A percentile compares a stretch with the other conserved stretches of the same genome.
These are phyloP conservation scores for Dryobotodes eremita DNA, from an alignment of 2,888 invertebrate genomes.

Conservation along the genomic window DNA sequence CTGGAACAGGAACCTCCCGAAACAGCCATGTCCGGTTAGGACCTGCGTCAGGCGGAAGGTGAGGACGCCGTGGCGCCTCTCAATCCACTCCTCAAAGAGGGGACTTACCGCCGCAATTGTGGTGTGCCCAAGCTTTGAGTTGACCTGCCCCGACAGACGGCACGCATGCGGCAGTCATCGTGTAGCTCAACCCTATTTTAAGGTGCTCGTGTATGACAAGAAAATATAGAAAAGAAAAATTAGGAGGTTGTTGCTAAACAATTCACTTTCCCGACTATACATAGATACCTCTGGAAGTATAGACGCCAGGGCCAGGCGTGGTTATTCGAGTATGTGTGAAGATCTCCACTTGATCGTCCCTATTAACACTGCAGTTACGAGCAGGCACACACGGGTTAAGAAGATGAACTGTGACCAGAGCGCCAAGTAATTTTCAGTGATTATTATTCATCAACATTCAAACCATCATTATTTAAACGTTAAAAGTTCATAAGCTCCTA, in stretches of 20 bases:
- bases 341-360: conserved; percentile 28
- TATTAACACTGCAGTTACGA: conserved; percentile 25
- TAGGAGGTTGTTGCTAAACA: neutral
- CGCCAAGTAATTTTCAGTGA: too few relatives aligned
- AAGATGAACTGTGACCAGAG: too few relatives aligned
- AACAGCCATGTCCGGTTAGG: too few relatives aligned
- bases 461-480: too few relatives aligned
- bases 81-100: too few relatives aligned
- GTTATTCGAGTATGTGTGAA: conserved; percentile 29
- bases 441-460: too few relatives aligned
- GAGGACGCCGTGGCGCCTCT: too few relatives aligned
- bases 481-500: neutral
- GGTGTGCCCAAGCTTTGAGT: too few relatives aligned
- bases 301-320: neutral
- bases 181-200: neutral
- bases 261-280: neutral
- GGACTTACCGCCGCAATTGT: too few relatives aligned
- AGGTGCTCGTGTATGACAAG: neutral
- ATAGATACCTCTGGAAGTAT: neutral
- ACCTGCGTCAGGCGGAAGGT: too few relatives aligned
- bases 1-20: too few relatives aligned
- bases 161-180: neutral
- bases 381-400: neutral
- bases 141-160: neutral
- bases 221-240: neutral